phyloP scores from a whole-genome alignment of 2,888 invertebrate species.

The Muscina levida region DNA sequence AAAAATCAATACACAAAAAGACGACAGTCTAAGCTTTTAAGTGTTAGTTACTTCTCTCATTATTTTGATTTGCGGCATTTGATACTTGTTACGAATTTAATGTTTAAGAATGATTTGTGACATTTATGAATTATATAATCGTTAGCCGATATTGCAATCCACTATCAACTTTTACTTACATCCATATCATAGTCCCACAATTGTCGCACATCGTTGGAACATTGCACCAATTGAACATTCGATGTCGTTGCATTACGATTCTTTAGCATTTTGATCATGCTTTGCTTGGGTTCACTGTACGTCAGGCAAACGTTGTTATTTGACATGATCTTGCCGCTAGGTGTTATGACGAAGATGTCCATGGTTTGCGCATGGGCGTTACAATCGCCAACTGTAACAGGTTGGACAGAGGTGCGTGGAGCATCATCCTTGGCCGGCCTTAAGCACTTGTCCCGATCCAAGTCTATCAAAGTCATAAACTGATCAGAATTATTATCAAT shows the following conservation, averaged over 20 bases:
- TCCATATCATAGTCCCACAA: conserved; percentile 78
- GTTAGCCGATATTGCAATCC: too few species aligned
- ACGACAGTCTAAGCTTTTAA: too few species aligned
- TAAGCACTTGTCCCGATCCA: conserved; percentile 76
- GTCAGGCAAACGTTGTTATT: conserved; percentile 94
- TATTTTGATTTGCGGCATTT: too few species aligned
- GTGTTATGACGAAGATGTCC: conserved; percentile 87
- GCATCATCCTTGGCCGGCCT: conserved; percentile 72
- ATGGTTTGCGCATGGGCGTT: conserved; percentile 74
- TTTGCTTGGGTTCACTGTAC: conserved; percentile 80
- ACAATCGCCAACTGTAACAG: conserved; percentile 76
- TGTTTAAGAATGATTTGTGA: too few species aligned
- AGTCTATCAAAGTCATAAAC: conserved; percentile 72
- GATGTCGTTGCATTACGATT: conserved; percentile 74
- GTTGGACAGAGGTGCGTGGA: conserved; percentile 70
- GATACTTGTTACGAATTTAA: too few species aligned
- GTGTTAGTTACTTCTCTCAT: too few species aligned
- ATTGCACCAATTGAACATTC: conserved; percentile 76
- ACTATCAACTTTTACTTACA: conserved; percentile 75
- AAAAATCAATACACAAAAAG: too few species aligned
- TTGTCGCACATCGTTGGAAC: conserved; percentile 74
- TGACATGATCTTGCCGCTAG: conserved; percentile 87
- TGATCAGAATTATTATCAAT: conserved; percentile 72
- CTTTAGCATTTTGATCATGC: conserved; percentile 70
- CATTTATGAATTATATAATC: too few species aligned